These are phyloP conservation scores for Dreissena polymorpha DNA, from an alignment of 1,140 invertebrate genomes.

Conservation along the genomic window DNA sequence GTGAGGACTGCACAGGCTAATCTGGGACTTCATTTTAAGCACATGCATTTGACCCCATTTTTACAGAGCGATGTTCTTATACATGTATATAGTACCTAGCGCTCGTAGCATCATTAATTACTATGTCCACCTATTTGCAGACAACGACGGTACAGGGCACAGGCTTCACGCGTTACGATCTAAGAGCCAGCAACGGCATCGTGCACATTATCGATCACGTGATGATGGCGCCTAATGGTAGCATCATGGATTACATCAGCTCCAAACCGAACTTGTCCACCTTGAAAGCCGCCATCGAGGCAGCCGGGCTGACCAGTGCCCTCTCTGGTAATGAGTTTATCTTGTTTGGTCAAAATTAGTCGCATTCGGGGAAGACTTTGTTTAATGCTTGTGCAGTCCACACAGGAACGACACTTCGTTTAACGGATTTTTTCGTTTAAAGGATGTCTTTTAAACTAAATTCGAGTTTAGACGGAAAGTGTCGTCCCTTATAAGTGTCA, in stretches of 20 bases:
- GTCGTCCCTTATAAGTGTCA: neutral
- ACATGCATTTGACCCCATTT: no score
- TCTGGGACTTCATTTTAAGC: no score
- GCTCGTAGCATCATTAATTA: no score
- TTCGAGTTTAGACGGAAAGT: no score
- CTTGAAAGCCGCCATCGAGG: slow-evolving; percentile 47
- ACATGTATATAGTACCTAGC: no score
- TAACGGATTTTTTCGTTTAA: no score
- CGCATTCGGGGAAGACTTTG: no score
- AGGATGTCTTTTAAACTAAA: no score
- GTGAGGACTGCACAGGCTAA: no score
- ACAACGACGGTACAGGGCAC: slow-evolving; percentile 44
- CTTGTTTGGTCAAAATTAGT: neutral
- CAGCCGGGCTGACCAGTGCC: slow-evolving; percentile 44
- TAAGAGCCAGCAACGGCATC: slow-evolving; percentile 49
- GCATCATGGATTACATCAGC: slow-evolving; percentile 48
- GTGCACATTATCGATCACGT: slow-evolving; percentile 48
- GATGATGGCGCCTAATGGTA: slow-evolving; percentile 51
- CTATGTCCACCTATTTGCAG: slow-evolving; percentile 11
- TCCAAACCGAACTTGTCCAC: slow-evolving; percentile 53
- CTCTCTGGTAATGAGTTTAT: slow-evolving; percentile 39
- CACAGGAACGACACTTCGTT: no score
- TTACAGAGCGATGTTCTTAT: no score
- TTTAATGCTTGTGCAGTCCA: no score
- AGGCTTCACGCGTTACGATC: slow-evolving; percentile 4